A percentile compares a stretch with the other conserved stretches of the same genome.
These are phyloP conservation scores for Macrobrachium nipponense DNA, from an alignment of 1,140 invertebrate genomes.

Conservation along the genomic window DNA sequence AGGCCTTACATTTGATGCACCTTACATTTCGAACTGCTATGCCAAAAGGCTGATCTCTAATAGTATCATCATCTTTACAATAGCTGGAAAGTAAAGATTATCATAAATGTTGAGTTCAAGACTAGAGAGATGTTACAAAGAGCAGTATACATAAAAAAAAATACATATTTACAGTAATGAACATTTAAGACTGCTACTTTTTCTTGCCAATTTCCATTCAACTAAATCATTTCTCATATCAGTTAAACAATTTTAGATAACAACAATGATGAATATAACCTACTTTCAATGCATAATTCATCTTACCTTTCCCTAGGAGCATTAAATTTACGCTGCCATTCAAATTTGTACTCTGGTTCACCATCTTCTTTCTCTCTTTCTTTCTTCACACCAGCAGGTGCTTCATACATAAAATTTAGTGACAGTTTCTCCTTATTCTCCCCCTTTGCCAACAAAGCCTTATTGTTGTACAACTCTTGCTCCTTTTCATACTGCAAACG, in stretches of 20 bases:
- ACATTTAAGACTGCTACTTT: too few species aligned
- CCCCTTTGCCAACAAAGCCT: constrained; percentile 91
- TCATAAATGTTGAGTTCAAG: not conserved
- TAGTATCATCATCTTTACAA: constrained; percentile 90
- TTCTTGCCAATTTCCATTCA: too few species aligned
- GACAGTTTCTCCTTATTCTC: constrained; percentile 99
- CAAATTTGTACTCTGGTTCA: constrained; percentile 98
- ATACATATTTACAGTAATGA: not conserved
- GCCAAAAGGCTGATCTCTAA: constrained; percentile 99
- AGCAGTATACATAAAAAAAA: not conserved
- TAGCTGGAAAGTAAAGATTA: constrained; percentile 52
- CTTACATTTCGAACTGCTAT: constrained; percentile 97
- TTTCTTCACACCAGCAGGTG: constrained; percentile 95
- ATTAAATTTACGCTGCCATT: constrained; percentile 99
- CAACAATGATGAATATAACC: not conserved
- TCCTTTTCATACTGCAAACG: constrained; percentile 98
- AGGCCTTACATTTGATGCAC: constrained; percentile 99
- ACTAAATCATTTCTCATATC: too few species aligned
- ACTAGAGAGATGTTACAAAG: not conserved
- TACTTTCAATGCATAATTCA: not conserved
- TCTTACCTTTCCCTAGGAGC: constrained; percentile 89
- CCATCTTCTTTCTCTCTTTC: constrained; percentile 89
- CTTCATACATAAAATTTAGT: constrained; percentile 99
- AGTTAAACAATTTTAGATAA: too few species aligned
- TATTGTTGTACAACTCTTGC: constrained; percentile 98